A percentile compares a stretch with the other conserved stretches of the same genome.
Evolutionary conservation across 2,113 vertebrate species (phyloP).

Genomic region (Ophiodon elongatus): DNA sequence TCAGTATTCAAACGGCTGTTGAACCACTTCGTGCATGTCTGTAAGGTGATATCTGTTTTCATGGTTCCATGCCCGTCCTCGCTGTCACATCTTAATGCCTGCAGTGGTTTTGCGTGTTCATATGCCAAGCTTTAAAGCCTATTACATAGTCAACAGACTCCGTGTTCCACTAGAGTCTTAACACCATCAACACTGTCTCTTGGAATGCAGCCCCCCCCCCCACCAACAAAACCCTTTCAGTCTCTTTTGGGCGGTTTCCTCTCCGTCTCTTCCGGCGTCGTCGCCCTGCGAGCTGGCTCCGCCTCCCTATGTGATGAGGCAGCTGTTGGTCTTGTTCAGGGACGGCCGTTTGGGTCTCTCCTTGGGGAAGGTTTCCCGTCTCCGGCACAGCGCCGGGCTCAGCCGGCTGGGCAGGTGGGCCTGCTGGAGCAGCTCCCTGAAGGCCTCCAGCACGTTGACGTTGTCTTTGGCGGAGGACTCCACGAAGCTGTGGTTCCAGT

Average conservation of each 20-base stretch:
- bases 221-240: not conserved
- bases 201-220: not conserved
- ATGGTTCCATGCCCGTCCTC: not conserved
- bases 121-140: not conserved
- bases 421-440: constrained; percentile 89
- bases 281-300: not conserved
- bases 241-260: not conserved
- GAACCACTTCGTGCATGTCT: constrained; percentile 4
- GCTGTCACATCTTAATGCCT: not conserved
- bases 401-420: constrained; percentile 87
- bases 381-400: constrained; percentile 85
- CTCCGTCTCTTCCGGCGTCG: not conserved
- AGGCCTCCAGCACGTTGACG: constrained; percentile 90
- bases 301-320: constrained; percentile 84
- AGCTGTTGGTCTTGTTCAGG: constrained; percentile 94
- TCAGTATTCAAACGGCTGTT: not conserved
- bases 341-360: constrained; percentile 80
- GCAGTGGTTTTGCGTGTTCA: not conserved
- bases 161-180: not conserved
- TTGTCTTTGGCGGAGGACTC: constrained; percentile 93
- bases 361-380: constrained; percentile 89
- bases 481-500: constrained; percentile 91
- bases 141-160: not conserved
- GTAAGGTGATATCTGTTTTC: not conserved
- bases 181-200: constrained; percentile 27